Evolutionary conservation across 1,140 invertebrate species (phyloP), one percentile per base, ranked within the genome.

Genomic region (Pteromalus puparum): DNA sequence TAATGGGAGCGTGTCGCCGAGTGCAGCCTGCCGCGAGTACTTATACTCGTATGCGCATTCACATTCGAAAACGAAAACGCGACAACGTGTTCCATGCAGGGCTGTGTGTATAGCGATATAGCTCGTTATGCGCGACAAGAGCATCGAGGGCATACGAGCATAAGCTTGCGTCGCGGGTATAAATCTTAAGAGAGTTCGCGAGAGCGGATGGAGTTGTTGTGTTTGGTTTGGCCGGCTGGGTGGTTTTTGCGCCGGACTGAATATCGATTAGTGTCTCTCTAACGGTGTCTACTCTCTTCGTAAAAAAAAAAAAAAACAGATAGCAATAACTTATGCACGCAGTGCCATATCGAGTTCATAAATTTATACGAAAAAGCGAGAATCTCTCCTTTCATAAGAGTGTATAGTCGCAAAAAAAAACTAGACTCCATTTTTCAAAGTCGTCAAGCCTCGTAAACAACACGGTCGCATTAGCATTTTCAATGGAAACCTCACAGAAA

Each of bases 31-130:
- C 53, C 21, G 6, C 30, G 53, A 61, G 53, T 21, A 61, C 21
- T 2, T 53, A 18, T 5, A 5, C 6, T 2, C 6, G 34, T 34
- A 5, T 34, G n/a, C 6, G 34, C 6, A 34, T 5, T 2, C 15
- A 74, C 15, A 42, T 74, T 42, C 13, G 34, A 74, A 74, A 74
- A 42, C 28, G 72, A 38, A 73, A 38, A 73, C 10, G 70, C 70
- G 34, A 61, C 18, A n/a, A 7, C 53, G 18, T 53, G 18, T 42
- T 42, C 9, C 10, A 42, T 42, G 38, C 38, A 42, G 38, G 38
- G 7, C 38, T 9, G 38, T 61, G 5, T n/a, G 53, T 61, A n/a
- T 61, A 61, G 6, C 53, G 53, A 61, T 61, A 61, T 21, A 61
- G 72, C 72, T 74, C 72, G 28, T 74, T 74, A 18, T 61, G 53